phyloP scores from a whole-genome alignment of 2,113 vertebrate species.

The Regulus satrapa region DNA sequence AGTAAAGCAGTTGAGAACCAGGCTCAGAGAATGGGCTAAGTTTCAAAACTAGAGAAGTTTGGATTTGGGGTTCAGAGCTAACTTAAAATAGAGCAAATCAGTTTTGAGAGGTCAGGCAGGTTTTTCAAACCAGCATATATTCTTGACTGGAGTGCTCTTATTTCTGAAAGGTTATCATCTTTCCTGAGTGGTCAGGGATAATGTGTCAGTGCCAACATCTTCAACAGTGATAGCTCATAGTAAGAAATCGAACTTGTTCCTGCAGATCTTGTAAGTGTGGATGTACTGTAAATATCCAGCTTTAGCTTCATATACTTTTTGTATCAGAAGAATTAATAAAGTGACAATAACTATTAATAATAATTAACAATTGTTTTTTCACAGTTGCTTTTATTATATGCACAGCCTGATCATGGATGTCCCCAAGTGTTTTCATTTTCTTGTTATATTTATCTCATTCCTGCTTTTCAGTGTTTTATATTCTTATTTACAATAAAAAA shows the following conservation, averaged over 20 bases:
- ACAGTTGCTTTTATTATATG: neutral
- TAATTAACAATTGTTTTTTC: neutral
- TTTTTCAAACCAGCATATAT: neutral
- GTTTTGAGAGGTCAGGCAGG: neutral
- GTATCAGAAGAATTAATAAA: neutral
- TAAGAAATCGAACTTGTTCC: neutral
- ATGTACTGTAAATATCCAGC: neutral
- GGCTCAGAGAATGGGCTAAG: neutral
- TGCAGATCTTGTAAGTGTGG: neutral
- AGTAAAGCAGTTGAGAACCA: neutral
- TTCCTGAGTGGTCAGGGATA: neutral
- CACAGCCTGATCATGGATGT: neutral
- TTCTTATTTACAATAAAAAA: neutral
- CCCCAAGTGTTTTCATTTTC: neutral
- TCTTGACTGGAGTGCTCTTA: neutral
- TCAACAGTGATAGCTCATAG: neutral
- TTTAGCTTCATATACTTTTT: neutral
- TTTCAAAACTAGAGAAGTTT: neutral
- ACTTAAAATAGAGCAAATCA: neutral
- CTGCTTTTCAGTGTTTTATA: neutral
- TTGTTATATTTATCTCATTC: neutral
- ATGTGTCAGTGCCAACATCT: neutral
- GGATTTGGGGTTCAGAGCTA: neutral
- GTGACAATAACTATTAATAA: neutral
- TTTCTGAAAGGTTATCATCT: neutral